These are phyloP conservation scores for Vidua macroura DNA, from an alignment of 2,113 vertebrate genomes.

Conservation along the genomic window DNA sequence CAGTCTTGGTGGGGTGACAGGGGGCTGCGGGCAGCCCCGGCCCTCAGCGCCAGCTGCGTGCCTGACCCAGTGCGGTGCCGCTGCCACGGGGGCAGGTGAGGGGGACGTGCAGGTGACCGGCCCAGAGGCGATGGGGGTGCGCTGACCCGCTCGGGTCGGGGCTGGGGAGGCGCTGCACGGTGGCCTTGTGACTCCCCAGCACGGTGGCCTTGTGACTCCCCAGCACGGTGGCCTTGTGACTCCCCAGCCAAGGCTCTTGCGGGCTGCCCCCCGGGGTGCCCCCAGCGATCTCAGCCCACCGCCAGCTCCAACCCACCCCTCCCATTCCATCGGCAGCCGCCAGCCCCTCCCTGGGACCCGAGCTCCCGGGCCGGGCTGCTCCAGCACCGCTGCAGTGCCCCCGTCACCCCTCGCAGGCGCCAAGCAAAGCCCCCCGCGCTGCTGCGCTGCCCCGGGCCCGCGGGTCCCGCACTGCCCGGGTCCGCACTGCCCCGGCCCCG, in stretches of 20 bases:
- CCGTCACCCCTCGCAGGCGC: too few relatives aligned
- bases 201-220: neutral
- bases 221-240: neutral
- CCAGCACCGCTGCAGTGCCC: too few relatives aligned
- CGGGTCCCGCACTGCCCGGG: conserved; percentile 53
- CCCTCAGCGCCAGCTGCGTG: fast-evolving
- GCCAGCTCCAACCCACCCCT: neutral
- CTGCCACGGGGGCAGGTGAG: neutral
- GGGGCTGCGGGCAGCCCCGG: neutral
- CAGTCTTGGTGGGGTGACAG: fast-evolving
- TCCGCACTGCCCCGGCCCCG: conserved; percentile 63
- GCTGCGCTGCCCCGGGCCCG: too few relatives aligned
- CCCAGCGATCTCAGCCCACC: neutral
- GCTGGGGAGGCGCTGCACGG: neutral
- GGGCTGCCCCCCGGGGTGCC: neutral
- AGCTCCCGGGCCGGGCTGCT: neutral
- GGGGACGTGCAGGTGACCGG: neutral
- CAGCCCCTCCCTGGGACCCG: too few relatives aligned
- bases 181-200: neutral
- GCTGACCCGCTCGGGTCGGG: fast-evolving
- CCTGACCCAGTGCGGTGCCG: neutral
- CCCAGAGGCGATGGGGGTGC: neutral
- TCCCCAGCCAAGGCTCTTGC: fast-evolving
- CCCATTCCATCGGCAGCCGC: neutral
- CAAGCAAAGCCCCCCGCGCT: neutral